Conservation (phyloP, 2,797 vertebrate genomes). For the Pogonophryne albipinna region DNA sequence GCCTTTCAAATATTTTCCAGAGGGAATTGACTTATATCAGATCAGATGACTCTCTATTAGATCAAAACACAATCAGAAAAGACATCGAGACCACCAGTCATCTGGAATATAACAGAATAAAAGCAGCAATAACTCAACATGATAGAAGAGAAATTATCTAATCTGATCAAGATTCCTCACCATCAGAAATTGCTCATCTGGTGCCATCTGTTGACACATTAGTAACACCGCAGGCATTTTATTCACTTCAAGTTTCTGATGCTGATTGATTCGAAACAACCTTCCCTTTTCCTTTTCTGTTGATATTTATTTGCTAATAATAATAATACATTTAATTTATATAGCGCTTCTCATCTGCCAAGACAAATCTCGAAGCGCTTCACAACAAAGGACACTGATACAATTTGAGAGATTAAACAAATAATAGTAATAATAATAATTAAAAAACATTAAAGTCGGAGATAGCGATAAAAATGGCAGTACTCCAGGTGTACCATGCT, state of each 20-base stretch:
- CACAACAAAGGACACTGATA: too few relatives aligned
- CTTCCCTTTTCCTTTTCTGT: not conserved
- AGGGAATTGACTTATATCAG: conserved; percentile 5
- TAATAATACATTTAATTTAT: too few relatives aligned
- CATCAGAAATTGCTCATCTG: conserved; percentile 34
- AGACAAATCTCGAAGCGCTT: too few relatives aligned
- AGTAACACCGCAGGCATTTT: conserved; percentile 39
- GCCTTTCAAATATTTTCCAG: conserved; percentile 9
- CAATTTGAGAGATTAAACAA: too few relatives aligned
- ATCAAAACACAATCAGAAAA: conserved; percentile 9
- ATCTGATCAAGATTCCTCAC: not conserved
- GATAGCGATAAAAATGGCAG: too few relatives aligned
- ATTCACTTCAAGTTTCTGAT: not conserved
- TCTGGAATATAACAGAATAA: conserved; percentile 24
- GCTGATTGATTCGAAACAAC: not conserved
- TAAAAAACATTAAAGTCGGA: too few relatives aligned
- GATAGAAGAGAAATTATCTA: conserved; percentile 13
- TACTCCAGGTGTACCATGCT: too few relatives aligned
- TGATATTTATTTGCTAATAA: not conserved
- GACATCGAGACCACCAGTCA: conserved; percentile 11
- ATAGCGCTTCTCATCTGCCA: too few relatives aligned
- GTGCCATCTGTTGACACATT: conserved; percentile 66
- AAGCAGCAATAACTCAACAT: conserved; percentile 4
- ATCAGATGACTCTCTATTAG: not conserved
- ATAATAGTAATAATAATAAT: too few relatives aligned